Evolutionary conservation across 2,113 vertebrate genomes (phyloP), one percentile per base, ranked within the genome.

Genomic region (Indicator maculatus): DNA sequence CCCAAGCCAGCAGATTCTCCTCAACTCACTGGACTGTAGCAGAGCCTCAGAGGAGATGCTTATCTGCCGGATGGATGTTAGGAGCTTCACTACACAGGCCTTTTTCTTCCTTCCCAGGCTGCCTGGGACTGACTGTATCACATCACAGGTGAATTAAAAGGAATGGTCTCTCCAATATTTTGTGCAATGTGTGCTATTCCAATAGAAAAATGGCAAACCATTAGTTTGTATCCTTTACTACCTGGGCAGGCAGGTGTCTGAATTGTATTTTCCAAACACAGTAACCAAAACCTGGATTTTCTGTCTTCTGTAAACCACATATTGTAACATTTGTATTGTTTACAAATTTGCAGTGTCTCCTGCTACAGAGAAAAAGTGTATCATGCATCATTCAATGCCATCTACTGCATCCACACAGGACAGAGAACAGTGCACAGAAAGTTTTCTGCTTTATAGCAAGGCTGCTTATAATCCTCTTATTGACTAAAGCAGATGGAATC

Each of bases 21-120:
- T 31, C 9, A 45, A 3, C 71, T 66, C 36, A 1, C 2, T 17
- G 2, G 61, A 12, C 0, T 14, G 66, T 17, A 65, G 82, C 78
- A 61, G 14, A 53, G 24, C 3, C 50, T 39, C 44, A 7, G 16
- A 66, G 63, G 27, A n/a, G 5, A 16, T 4, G 41, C 52, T 12
- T 5, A 17, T 38, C 39, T 60, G 61, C 64, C 30, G 50, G 28
- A 2, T 30, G 28, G 16, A 16, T 31, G 55, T 16, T 47, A 86
- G 81, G 8, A 47, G 47, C 59, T 47, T 45, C 2, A 0, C 70
- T 55, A 16, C 1, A 4, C 61, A 47, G 24, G n/a, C 2, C 30
- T 86, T 45, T 16, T 47, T 24, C 69, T 47, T 71, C 64, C 72
- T 30, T 47, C 30, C 20, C 41, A 31, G 73, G 41, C 58, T 78